Percentiles rank a stretch among this genome's conserved stretches.
Evolutionary conservation across 2,888 invertebrate species (phyloP).

Genomic region (Ctena decussata): DNA sequence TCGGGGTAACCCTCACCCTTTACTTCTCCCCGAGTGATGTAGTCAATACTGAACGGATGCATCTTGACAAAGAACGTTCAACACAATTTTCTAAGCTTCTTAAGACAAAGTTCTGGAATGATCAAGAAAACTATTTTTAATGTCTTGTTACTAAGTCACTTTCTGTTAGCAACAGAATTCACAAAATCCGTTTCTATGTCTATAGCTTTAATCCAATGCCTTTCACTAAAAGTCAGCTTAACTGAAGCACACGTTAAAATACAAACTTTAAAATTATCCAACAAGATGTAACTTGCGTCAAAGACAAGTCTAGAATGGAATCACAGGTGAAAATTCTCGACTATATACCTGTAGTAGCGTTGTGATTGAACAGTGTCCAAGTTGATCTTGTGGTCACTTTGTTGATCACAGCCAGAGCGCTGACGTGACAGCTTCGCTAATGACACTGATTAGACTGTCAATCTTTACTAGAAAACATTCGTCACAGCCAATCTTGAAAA

Average conservation of each 20-base stretch:
- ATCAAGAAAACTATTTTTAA: no score
- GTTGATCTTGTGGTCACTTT: conserved; percentile 21
- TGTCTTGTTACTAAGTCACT: no score
- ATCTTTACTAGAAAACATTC: not conserved
- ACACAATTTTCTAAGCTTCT: not conserved
- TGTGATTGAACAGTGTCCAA: not conserved
- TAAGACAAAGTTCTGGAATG: no score
- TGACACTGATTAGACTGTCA: conserved; percentile 11
- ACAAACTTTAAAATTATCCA: no score
- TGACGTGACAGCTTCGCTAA: conserved; percentile 49
- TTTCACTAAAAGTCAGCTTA: no score
- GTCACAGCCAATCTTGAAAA: not conserved
- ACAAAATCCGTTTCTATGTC: no score
- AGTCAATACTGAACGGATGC: conserved; percentile 69
- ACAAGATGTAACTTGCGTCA: not conserved
- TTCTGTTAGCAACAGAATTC: no score
- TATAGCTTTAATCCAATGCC: no score
- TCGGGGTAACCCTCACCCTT: not conserved
- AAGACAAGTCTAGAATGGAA: not conserved
- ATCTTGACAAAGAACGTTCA: not conserved
- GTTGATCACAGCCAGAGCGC: conserved; percentile 48
- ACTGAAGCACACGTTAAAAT: no score
- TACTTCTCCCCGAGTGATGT: conserved; percentile 39
- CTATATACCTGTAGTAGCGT: conserved; percentile 3
- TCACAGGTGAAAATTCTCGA: not conserved